Evolutionary conservation across 2,797 vertebrate species (phyloP), one percentile per base, ranked within the genome.

Genomic region (Pangasius djambal): DNA sequence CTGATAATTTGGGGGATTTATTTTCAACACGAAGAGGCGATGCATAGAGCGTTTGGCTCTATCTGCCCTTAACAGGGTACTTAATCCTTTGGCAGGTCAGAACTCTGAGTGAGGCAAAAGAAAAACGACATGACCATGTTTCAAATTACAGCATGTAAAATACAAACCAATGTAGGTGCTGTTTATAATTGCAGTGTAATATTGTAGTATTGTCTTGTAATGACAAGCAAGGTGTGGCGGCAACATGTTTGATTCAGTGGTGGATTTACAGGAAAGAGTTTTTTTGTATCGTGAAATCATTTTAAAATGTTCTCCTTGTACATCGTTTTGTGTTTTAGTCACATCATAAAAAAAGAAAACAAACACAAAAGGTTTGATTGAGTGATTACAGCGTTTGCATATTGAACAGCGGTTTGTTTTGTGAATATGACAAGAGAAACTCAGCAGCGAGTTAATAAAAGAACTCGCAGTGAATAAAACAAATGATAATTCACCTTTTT

Each of bases 301-400:
- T 37, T 52, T 13, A 59, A 82, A 61, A 59, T 37, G 22, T 44
- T 16, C 34, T 44, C 34, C 44, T 83, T 83, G 22, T n/a, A n/a
- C 37, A 9, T 63, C 13, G 57, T 83, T 83, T 63, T 63, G 12
- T 50, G 10, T 72, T 55, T 18, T 25, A 22, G 15, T 52, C 28
- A 31, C 48, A 18, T 10, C 72, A 48, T 25, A 25, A 31, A 31
- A 20, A 81, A 34, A 82, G 4, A 28, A 61, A 61, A 15, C 2
- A 28, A 82, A 40, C 55, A 83, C 59, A 63, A 83, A 83, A 63
- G 59, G 59, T 28, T 83, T 83, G 81, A 83, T 63, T 83, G 81
- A 83, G 81, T 83, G 37, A 83, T 83, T 83, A 63, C 59, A 63
- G 25, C 81, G 22, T 83, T 83, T 63, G 81, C 59, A 9, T 44